A percentile compares a stretch with the other conserved stretches of the same genome.
Conservation (phyloP, 2,113 vertebrate genomes). For the Nycticebus coucang region DNA sequence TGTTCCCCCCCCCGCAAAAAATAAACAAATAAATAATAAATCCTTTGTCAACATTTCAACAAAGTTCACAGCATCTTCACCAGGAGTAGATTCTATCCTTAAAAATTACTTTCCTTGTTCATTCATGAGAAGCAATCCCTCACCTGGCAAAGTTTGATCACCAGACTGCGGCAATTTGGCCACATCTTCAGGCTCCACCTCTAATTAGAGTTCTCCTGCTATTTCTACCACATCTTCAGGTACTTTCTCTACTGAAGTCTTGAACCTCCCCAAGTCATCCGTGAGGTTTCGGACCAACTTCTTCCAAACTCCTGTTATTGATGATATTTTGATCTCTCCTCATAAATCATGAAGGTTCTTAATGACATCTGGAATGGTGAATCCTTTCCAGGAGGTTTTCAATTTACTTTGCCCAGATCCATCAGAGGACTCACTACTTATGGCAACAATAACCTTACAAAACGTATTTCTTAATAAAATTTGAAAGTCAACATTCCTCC, state of each 20-base stretch:
- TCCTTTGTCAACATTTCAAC: not conserved
- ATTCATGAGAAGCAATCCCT: not conserved
- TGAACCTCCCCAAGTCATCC: not conserved
- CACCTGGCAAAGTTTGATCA: not conserved
- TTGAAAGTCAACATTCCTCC: not conserved
- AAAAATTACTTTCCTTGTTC: not conserved
- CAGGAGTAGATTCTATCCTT: not conserved
- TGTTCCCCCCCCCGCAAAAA: no score
- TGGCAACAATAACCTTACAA: not conserved
- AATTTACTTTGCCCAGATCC: not conserved
- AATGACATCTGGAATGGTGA: not conserved
- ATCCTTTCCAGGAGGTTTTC: not conserved
- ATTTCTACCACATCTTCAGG: not conserved
- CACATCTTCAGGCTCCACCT: not conserved
- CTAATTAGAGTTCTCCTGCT: not conserved
- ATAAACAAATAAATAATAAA: not conserved
- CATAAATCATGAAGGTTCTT: not conserved
- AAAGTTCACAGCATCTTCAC: not conserved
- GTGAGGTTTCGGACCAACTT: not conserved
- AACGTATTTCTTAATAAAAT: not conserved
- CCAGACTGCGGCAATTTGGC: not conserved
- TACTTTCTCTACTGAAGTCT: not conserved
- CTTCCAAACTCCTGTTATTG: not conserved
- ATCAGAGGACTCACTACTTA: not conserved
- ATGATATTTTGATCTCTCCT: not conserved